A percentile compares a stretch with the other conserved stretches of the same genome.
These are phyloP conservation scores for Bilobella aurantiaca DNA, from an alignment of 1,140 invertebrate species.

Conservation along the genomic window DNA sequence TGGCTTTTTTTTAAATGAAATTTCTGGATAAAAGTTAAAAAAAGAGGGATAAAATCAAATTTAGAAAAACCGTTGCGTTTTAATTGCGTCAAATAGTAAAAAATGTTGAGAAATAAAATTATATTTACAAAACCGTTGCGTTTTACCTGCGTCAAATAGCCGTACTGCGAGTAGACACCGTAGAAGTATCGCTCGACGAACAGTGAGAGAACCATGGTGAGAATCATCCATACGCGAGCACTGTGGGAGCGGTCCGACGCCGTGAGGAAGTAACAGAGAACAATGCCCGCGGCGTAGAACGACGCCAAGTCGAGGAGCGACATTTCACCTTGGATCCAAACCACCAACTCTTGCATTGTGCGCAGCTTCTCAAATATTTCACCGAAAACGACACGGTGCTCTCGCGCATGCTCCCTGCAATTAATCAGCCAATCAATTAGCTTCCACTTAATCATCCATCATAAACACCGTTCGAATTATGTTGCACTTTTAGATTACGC, in stretches of 20 bases:
- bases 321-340: constrained; percentile 48
- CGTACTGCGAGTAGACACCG: not conserved
- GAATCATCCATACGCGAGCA: constrained; percentile 46
- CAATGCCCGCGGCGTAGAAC: constrained; percentile 46
- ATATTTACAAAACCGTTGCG: no score
- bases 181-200: constrained; percentile 37
- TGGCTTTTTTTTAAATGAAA: no score
- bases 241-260: constrained; percentile 44
- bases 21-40: no score
- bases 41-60: no score
- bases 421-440: not conserved
- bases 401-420: constrained; percentile 42
- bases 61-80: no score
- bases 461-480: no score
- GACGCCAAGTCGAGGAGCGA: constrained; percentile 49
- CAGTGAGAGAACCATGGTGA: constrained; percentile 43
- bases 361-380: constrained; percentile 49
- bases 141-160: not conserved
- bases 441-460: not conserved
- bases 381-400: constrained; percentile 46
- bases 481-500: no score
- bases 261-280: constrained; percentile 47
- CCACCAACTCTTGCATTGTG: constrained; percentile 44
- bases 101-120: no score
- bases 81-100: no score